Evolutionary conservation across 2,888 invertebrate genomes (phyloP), one percentile per base, ranked within the genome.

Genomic region (Xylota sylvarum): DNA sequence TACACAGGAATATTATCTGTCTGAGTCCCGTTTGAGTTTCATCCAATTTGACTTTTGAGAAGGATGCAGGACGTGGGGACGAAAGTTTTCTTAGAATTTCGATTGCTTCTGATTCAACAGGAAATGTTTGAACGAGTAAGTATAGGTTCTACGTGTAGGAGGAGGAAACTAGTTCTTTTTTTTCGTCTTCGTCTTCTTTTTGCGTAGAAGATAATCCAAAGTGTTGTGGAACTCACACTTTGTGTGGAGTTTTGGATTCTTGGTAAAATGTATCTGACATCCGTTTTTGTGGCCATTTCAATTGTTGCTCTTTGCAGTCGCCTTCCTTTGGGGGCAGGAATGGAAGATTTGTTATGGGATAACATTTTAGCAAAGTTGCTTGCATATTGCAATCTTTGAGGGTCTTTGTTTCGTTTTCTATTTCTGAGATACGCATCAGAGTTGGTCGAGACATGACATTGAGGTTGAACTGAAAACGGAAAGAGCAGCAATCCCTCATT

Each of bases 11-110:
- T 72, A 76, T 76, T 84, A 74, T 72, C 70, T 43, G 69, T 4
- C 52, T n/a, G 32, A 58, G 43, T 70, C 17, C 32, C 37, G 10
- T 50, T 85, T 48, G 37, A 64, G 58, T 58, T 65, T 72, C 72
- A 67, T 72, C 32, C 70, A 72, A 76, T 60, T 65, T 60, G 55
- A 80, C 56, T 64, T 79, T 67, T 74, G 48, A 19, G 35, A 7
- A 40, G 46, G 35, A 23, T 1, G 17, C n/a, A 37, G 58, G 32
- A 37, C 2, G 23, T 0, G 19, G 30, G 17, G 30, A 2, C 14
- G 19, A 23, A 19, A 9, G 19, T 10, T 23, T 46, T n/a, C 17
- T 50, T 40, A 9, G 64, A 48, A 30, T 55, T 27, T 56, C 50
- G 17, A 37, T 17, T 48, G 12, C n/a, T 17, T 30, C 35, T 9